Percentiles rank a stretch among this genome's conserved stretches.
phyloP scores from a whole-genome alignment of 2,113 vertebrate species.

The Lasiurus cinereus region DNA sequence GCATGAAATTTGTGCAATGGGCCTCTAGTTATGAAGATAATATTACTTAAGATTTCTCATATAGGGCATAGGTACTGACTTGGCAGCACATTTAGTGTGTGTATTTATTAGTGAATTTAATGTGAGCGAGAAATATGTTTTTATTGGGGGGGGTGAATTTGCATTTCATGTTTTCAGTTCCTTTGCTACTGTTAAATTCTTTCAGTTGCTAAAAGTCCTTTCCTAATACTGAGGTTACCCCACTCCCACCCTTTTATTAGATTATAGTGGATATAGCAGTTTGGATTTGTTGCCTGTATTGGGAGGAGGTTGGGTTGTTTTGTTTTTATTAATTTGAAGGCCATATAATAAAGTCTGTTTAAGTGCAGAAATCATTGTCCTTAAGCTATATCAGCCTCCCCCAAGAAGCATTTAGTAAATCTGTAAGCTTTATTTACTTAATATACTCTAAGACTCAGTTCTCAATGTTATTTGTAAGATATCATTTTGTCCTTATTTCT shows the following conservation, averaged over 20 bases:
- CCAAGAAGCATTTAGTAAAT: conserved; percentile 37
- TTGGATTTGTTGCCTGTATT: neutral
- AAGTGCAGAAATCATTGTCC: neutral
- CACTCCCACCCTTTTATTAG: neutral
- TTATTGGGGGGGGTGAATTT: neutral
- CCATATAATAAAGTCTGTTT: neutral
- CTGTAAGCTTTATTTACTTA: neutral
- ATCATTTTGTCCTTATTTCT: neutral
- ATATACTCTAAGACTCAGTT: neutral
- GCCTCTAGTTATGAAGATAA: neutral
- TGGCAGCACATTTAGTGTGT: neutral
- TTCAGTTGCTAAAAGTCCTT: conserved; percentile 22
- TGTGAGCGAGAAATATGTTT: conserved; percentile 13
- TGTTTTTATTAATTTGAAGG: conserved; percentile 9
- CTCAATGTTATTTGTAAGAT: neutral
- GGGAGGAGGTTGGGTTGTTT: neutral
- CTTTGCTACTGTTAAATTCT: conserved; percentile 30
- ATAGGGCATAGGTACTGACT: neutral
- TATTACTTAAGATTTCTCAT: neutral
- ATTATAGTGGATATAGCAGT: neutral
- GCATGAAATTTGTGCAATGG: no score
- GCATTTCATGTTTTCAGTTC: neutral
- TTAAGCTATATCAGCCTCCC: neutral
- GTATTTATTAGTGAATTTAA: conserved; percentile 11
- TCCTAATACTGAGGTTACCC: neutral